Conservation (phyloP, 1,140 invertebrate species). For the Drosophila lini region DNA sequence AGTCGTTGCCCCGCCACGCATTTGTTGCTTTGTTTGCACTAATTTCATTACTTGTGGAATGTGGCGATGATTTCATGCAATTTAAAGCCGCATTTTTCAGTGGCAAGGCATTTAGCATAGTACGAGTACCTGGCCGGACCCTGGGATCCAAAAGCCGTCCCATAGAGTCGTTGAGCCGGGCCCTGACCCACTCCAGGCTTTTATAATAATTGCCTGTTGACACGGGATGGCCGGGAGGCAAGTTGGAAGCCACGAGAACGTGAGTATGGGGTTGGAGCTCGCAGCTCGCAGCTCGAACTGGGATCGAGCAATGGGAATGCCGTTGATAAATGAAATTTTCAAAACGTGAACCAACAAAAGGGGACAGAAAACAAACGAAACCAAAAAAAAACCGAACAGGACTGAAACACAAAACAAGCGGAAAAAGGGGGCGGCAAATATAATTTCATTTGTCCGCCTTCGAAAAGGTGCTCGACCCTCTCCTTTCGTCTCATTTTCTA, state of each 20-base stretch:
- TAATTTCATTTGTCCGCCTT: constrained; percentile 40
- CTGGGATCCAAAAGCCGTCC: constrained; percentile 2
- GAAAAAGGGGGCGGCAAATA: constrained; percentile 50
- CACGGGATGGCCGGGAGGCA: constrained; percentile 68
- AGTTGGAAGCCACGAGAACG: constrained; percentile 29
- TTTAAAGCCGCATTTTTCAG: constrained; percentile 80
- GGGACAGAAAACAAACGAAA: constrained; percentile 50
- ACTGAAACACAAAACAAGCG: constrained; percentile 57
- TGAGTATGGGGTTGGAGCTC: constrained; percentile 1
- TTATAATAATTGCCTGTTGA: constrained; percentile 84
- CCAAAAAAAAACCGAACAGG: constrained; percentile 38
- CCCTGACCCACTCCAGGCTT: constrained; percentile 57
- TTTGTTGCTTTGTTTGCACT: constrained; percentile 64
- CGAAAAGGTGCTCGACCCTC: constrained; percentile 34
- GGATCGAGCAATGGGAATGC: constrained; percentile 63
- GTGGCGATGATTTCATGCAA: constrained; percentile 81
- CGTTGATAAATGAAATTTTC: constrained; percentile 78
- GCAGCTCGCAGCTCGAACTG: constrained; percentile 27
- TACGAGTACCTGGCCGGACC: constrained; percentile 38
- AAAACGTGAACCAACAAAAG: constrained; percentile 48
- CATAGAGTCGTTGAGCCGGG: constrained; percentile 10
- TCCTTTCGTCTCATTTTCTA: background rate
- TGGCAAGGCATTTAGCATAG: constrained; percentile 75
- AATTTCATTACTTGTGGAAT: constrained; percentile 80
- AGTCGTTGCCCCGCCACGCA: constrained; percentile 51